Percentiles rank a stretch among this genome's conserved stretches.
Conservation (phyloP, 2,888 invertebrate genomes). For the Drosophila anomalata region DNA sequence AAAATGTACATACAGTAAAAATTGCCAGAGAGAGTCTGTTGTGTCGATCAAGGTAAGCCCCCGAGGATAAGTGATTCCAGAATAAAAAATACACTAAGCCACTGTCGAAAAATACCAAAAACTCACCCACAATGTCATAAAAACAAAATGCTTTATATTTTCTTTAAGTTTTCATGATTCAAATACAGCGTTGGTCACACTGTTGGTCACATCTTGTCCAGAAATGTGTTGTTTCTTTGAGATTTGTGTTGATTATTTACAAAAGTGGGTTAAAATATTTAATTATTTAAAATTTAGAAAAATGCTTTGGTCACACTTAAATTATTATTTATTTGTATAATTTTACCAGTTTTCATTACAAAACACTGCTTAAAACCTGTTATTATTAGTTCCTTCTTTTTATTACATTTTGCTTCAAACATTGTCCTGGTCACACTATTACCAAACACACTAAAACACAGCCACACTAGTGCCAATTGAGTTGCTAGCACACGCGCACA, state of each 20-base stretch:
- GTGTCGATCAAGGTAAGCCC: constrained; percentile 73
- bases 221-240: background rate
- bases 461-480: constrained; percentile 56
- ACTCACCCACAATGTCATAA: background rate
- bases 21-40: constrained; percentile 54
- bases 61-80: constrained; percentile 19
- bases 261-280: background rate
- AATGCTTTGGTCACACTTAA: no score
- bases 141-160: background rate
- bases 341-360: background rate
- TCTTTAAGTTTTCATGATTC: background rate
- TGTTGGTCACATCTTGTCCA: background rate
- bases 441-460: constrained; percentile 17
- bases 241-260: background rate
- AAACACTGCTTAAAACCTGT: constrained; percentile 7
- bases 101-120: background rate
- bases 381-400: background rate
- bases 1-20: constrained; percentile 54
- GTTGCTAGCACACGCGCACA: constrained; percentile 82
- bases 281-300: no score
- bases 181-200: constrained; percentile 1
- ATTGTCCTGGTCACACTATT: constrained; percentile 13
- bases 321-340: background rate
- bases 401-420: background rate
- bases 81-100: constrained; percentile 4